A percentile compares a stretch with the other conserved stretches of the same genome.
Evolutionary conservation across 2,113 vertebrate species (phyloP).

Genomic region (Oreotrochilus melanogaster): DNA sequence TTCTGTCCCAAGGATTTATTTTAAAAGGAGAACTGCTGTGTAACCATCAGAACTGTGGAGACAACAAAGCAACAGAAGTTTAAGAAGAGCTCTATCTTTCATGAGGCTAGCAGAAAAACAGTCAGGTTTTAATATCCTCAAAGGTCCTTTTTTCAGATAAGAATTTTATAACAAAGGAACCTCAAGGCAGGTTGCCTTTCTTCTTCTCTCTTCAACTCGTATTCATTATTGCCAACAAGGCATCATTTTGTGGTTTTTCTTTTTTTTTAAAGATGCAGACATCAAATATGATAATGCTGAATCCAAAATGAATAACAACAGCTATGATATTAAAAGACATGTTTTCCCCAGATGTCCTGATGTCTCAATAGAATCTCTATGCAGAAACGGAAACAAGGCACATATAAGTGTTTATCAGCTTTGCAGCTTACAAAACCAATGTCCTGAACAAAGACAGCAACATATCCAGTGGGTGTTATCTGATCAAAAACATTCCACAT

Average conservation of each 20-base stretch:
- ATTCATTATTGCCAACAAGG: slow-evolving; percentile 39
- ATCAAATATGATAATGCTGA: slow-evolving; percentile 64
- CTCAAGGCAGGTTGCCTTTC: slow-evolving; percentile 13
- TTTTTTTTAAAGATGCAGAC: slow-evolving; percentile 64
- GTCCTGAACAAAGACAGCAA: slow-evolving; percentile 61
- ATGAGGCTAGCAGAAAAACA: slow-evolving; percentile 20
- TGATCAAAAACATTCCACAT: slow-evolving; percentile 63
- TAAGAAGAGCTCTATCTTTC: slow-evolving; percentile 33
- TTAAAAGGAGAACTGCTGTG: slow-evolving; percentile 41
- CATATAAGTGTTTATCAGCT: slow-evolving; percentile 54
- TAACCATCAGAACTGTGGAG: slow-evolving; percentile 24
- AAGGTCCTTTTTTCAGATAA: slow-evolving; percentile 52
- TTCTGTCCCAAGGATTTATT: slow-evolving; percentile 65
- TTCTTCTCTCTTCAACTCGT: neutral
- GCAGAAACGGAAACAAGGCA: slow-evolving; percentile 65
- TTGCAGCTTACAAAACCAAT: slow-evolving; percentile 45
- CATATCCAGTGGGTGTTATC: slow-evolving; percentile 40
- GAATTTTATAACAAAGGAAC: slow-evolving; percentile 44
- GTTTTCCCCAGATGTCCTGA: slow-evolving; percentile 67
- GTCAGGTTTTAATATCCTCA: slow-evolving; percentile 57
- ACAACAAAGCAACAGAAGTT: slow-evolving; percentile 30
- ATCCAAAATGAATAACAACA: slow-evolving; percentile 71
- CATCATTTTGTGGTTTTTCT: slow-evolving; percentile 14
- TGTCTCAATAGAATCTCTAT: slow-evolving; percentile 59
- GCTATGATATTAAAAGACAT: slow-evolving; percentile 62